Evolutionary conservation across 2,888 invertebrate genomes (phyloP).

Genomic region (Nomada fabriciana): DNA sequence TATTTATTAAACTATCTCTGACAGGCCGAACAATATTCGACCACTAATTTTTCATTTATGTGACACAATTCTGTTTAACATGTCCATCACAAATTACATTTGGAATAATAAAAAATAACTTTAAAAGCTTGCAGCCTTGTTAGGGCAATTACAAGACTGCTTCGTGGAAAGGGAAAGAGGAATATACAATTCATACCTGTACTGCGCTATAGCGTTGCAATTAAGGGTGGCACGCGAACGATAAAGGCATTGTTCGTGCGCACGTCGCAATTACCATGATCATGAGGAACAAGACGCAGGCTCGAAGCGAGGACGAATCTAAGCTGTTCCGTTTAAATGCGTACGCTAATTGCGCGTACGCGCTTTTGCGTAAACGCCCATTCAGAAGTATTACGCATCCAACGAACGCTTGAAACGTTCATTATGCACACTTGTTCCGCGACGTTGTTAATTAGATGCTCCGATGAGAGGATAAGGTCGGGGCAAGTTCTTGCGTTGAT

Average conservation of each 20-base stretch:
- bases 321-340: constrained; percentile 68
- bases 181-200: constrained; percentile 39
- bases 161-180: constrained; percentile 19
- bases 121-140: background rate
- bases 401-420: constrained; percentile 67
- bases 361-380: constrained; percentile 64
- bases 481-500: constrained; percentile 18
- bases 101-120: too few species aligned
- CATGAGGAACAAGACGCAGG: constrained; percentile 10
- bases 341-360: constrained; percentile 71
- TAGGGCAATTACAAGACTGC: background rate
- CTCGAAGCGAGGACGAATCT: constrained; percentile 65
- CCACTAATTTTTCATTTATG: too few species aligned
- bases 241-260: constrained; percentile 55
- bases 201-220: constrained; percentile 47
- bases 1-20: too few species aligned
- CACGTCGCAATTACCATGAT: constrained; percentile 49
- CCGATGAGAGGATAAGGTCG: constrained; percentile 6
- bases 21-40: too few species aligned
- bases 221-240: constrained; percentile 50
- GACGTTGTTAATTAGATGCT: constrained; percentile 70
- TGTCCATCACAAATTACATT: too few species aligned
- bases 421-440: constrained; percentile 71
- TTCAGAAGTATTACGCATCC: constrained; percentile 67
- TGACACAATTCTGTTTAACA: too few species aligned